Evolutionary conservation across 2,888 invertebrate species (phyloP).

Genomic region (Elgonia sp.): DNA sequence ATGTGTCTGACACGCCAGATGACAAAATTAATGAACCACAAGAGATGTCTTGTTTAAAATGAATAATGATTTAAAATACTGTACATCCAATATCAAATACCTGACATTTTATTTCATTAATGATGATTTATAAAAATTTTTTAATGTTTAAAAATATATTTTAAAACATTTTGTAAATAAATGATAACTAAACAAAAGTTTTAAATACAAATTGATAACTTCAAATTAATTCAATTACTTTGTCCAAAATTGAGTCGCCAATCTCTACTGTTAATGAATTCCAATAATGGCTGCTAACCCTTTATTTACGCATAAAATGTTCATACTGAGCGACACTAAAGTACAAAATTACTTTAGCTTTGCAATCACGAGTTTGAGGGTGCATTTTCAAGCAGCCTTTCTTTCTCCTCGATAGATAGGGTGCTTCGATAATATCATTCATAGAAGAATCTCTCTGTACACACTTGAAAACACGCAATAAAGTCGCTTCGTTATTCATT

Average conservation of each 20-base stretch:
- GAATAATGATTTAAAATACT: conserved; percentile 79
- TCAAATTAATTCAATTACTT: neutral
- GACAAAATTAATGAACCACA: conserved; percentile 83
- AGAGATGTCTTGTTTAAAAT: conserved; percentile 84
- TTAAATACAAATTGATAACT: neutral
- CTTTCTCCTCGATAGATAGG: conserved; percentile 69
- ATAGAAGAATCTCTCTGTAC: conserved; percentile 75
- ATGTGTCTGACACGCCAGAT: conserved; percentile 68
- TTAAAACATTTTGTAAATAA: no score
- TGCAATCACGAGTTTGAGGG: conserved; percentile 79
- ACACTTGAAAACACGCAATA: conserved; percentile 11
- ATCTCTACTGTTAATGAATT: conserved; percentile 80
- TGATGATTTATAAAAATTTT: no score
- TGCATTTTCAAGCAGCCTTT: conserved; percentile 80
- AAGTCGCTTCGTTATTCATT: conserved; percentile 54
- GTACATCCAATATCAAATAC: conserved; percentile 22
- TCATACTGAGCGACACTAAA: conserved; percentile 76
- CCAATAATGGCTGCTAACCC: conserved; percentile 80
- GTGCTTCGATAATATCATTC: conserved; percentile 80
- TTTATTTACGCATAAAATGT: conserved; percentile 81
- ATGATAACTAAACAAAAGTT: no score
- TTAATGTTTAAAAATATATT: no score
- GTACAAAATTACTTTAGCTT: conserved; percentile 81
- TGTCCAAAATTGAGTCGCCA: neutral
- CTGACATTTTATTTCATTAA: neutral